Conservation (phyloP, 2,797 vertebrate species). For the Denticeps clupeoides region DNA sequence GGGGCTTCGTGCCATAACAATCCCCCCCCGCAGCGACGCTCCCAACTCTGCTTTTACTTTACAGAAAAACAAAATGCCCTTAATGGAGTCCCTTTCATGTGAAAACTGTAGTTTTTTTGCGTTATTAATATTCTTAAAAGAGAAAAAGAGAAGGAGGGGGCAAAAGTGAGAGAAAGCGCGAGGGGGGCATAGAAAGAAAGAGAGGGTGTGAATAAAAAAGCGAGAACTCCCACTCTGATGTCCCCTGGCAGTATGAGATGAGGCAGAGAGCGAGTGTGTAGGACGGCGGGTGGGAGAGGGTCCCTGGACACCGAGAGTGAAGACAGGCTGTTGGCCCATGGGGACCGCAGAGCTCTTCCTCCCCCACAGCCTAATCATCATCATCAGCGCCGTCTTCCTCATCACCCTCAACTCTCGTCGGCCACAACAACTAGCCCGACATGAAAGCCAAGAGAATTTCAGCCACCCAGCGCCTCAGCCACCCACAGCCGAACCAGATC, state of each 20-base stretch:
- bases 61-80: conserved; percentile 19
- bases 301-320: background rate
- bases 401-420: background rate
- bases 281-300: background rate
- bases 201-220: background rate
- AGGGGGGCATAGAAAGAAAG: background rate
- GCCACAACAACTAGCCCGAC: background rate
- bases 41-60: conserved; percentile 3
- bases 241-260: conserved; percentile 12
- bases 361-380: background rate
- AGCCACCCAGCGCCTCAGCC: too few species aligned
- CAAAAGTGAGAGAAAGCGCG: background rate
- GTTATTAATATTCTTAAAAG: conserved; percentile 12
- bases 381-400: conserved; percentile 5
- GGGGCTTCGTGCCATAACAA: too few species aligned
- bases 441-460: background rate
- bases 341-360: background rate
- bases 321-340: background rate
- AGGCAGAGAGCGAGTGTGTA: background rate
- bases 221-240: conserved; percentile 1
- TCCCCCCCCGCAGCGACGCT: background rate
- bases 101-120: conserved; percentile 6
- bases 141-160: background rate
- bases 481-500: too few species aligned
- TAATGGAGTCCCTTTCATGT: conserved; percentile 22